A percentile compares a stretch with the other conserved stretches of the same genome.
Conservation (phyloP, 2,113 vertebrate genomes). For the Peucedramus taeniatus region DNA sequence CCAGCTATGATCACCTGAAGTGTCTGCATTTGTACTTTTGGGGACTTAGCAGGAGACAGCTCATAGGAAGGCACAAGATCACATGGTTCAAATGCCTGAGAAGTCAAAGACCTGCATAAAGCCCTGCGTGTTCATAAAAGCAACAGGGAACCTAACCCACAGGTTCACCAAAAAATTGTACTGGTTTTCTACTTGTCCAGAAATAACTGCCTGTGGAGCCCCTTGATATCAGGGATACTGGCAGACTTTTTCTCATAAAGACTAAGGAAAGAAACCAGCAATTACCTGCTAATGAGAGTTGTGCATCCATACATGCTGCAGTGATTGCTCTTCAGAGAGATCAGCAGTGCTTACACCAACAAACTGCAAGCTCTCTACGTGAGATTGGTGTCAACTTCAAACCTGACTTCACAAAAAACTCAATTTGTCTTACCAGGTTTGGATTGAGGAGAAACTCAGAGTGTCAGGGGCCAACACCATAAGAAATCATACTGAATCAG, state of each 20-base stretch:
- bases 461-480: accelerated
- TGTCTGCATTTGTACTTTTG: neutral
- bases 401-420: neutral
- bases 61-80: neutral
- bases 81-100: neutral
- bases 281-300: neutral
- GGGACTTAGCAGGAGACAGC: neutral
- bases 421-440: neutral
- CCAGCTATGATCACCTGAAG: neutral
- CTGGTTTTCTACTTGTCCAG: neutral
- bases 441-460: neutral
- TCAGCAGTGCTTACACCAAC: neutral
- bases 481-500: neutral
- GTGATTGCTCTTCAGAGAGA: neutral
- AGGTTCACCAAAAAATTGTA: neutral
- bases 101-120: neutral
- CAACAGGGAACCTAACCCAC: neutral
- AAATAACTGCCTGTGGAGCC: neutral
- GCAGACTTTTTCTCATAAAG: neutral
- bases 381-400: neutral
- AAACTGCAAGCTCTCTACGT: neutral
- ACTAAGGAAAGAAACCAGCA: neutral
- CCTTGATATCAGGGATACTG: neutral
- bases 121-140: neutral
- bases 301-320: neutral